Base-by-base conservation (phyloP, 2,797 vertebrate species). In the Acanthurus lineatus region DNA sequence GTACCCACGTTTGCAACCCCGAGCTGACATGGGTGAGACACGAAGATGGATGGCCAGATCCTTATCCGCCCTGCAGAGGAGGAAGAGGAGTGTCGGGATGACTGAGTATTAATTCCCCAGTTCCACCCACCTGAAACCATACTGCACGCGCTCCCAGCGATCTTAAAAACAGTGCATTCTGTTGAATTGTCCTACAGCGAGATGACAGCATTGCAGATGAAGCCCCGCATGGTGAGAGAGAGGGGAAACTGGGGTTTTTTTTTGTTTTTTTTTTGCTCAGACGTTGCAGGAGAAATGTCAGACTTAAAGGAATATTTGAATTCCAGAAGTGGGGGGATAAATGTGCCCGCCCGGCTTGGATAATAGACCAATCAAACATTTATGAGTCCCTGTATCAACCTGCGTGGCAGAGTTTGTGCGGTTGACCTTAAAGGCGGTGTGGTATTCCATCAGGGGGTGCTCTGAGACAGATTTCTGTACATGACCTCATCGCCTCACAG, bases 361-460 rank as follows among this genome's bases (percentile, higher is more conserved):
- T 92, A 93, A 93, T 91, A 88, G 91, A 87, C 82, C 84, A 88
- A 92, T 93, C 90, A 92, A 91, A 93, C 86, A 92, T 92, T 92
- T 78, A 92, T 86, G 90, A 92, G 79, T 76, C 79, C 75, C 87
- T 71, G 81, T 85, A 75, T 87, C 89, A 91, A 89, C 84, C 74
- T 74, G 87, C 7, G 53, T 66, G 86, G 83, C 66, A 49, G 73
- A 74, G 77, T 83, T 87, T 82, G 84, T 80, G 65, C 53, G 35
- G 45, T 68, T 87, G 85, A 91, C 88, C 88, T 89, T 81, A 86
- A 79, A 67, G 56, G 62, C 9, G 17, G 73, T 25, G 82, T 49
- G 1, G 48, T 77, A 53, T 79, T 88, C 86, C 79, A 73, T 91
- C 86, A 86, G 86, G 70, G 56, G 81, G 60, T 73, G 88, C 65